These are phyloP conservation scores for Tiliqua scincoides DNA, from an alignment of 2,113 vertebrate genomes.

Conservation along the genomic window DNA sequence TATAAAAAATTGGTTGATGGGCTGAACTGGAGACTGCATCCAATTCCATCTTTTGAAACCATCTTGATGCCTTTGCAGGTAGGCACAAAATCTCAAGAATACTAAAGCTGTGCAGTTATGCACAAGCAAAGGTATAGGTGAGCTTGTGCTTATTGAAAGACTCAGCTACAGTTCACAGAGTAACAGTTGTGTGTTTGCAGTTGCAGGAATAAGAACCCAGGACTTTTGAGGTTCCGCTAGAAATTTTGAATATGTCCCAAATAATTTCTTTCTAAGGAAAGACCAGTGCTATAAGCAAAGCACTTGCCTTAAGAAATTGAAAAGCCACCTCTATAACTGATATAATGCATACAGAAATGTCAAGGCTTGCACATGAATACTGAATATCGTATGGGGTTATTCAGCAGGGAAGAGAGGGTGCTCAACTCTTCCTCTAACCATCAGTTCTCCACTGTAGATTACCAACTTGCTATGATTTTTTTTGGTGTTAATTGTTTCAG, in stretches of 20 bases:
- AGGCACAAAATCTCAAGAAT: constrained; percentile 56
- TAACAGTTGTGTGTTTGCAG: neutral
- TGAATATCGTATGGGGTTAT: neutral
- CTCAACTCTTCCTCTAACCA: neutral
- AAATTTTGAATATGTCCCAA: neutral
- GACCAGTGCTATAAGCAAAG: neutral
- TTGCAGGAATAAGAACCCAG: neutral
- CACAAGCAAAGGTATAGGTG: neutral
- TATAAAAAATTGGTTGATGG: constrained; percentile 80
- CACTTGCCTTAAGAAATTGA: neutral
- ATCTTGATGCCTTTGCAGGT: constrained; percentile 73
- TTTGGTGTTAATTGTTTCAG: neutral
- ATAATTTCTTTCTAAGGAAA: neutral
- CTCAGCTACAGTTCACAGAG: neutral
- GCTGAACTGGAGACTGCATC: constrained; percentile 86
- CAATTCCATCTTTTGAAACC: constrained; percentile 51
- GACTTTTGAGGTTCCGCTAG: neutral
- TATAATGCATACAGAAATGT: neutral
- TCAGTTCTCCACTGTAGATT: neutral
- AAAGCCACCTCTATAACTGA: neutral
- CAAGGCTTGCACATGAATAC: neutral
- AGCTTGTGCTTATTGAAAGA: neutral
- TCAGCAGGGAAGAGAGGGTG: neutral
- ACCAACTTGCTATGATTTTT: no score
- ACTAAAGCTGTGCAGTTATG: neutral